These are phyloP conservation scores for Byasa hedistus DNA, from an alignment of 2,888 invertebrate genomes.

Conservation along the genomic window DNA sequence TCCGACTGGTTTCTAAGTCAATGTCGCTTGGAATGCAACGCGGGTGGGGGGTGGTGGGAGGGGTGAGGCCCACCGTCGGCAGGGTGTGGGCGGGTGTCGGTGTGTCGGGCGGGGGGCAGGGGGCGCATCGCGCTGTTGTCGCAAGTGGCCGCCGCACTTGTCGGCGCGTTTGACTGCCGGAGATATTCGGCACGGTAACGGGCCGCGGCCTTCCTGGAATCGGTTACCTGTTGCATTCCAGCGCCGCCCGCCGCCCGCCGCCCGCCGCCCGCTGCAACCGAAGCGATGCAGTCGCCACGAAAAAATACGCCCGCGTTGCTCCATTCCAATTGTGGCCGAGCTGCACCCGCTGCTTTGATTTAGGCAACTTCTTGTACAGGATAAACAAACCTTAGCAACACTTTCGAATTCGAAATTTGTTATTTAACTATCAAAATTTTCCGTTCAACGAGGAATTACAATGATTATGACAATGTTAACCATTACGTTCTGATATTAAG, in stretches of 20 bases:
- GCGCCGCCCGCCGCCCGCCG: slow-evolving; percentile 45
- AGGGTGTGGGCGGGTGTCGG: slow-evolving; percentile 37
- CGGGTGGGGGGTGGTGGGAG: slow-evolving; percentile 41
- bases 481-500: too few species aligned
- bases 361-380: neutral
- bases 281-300: slow-evolving; percentile 48
- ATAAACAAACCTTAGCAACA: neutral
- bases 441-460: too few species aligned
- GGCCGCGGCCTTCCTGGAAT: slow-evolving; percentile 79
- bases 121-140: slow-evolving; percentile 65
- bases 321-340: slow-evolving; percentile 13
- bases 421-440: too few species aligned
- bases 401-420: too few species aligned
- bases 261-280: slow-evolving; percentile 42
- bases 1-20: slow-evolving; percentile 76
- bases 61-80: slow-evolving; percentile 40
- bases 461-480: too few species aligned
- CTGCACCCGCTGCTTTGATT: slow-evolving; percentile 4
- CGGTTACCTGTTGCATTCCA: slow-evolving; percentile 80
- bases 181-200: slow-evolving; percentile 80
- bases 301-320: slow-evolving; percentile 31
- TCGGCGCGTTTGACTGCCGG: slow-evolving; percentile 78
- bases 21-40: slow-evolving; percentile 75
- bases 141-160: slow-evolving; percentile 77
- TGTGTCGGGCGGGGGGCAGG: slow-evolving; percentile 43